phyloP scores from a whole-genome alignment of 2,113 vertebrate species.

The Brevimyrus niger region DNA sequence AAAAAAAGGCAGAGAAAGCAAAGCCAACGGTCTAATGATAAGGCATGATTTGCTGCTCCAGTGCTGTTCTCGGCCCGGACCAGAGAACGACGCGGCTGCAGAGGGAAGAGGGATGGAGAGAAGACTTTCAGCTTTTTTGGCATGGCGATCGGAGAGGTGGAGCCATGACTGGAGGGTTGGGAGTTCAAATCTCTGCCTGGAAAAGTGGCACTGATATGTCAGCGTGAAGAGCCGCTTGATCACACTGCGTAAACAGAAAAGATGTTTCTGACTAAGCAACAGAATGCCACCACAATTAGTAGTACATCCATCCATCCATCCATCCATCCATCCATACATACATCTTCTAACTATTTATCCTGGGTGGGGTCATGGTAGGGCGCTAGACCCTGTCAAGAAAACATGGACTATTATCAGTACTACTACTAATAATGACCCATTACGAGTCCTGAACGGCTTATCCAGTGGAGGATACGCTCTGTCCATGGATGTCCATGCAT shows the following conservation, averaged over 20 bases:
- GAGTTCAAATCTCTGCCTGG: background rate
- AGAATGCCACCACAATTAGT: background rate
- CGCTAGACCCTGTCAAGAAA: background rate
- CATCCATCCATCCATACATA: background rate
- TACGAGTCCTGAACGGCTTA: background rate
- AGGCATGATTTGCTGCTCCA: background rate
- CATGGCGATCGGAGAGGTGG: background rate
- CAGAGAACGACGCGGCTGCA: background rate
- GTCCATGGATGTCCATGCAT: background rate
- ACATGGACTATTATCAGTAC: background rate
- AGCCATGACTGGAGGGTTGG: background rate
- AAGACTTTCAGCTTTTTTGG: background rate
- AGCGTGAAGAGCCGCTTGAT: background rate
- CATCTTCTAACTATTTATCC: background rate
- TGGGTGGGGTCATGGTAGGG: background rate
- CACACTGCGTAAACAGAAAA: background rate
- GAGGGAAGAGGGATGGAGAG: background rate
- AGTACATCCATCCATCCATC: background rate
- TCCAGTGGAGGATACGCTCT: background rate
- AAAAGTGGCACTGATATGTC: background rate
- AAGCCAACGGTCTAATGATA: background rate
- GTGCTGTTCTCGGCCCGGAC: background rate
- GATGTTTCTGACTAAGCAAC: background rate
- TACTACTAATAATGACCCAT: background rate
- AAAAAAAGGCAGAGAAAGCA: background rate